Conservation (phyloP, 2,888 invertebrate genomes). For the Epiblema foenella region DNA sequence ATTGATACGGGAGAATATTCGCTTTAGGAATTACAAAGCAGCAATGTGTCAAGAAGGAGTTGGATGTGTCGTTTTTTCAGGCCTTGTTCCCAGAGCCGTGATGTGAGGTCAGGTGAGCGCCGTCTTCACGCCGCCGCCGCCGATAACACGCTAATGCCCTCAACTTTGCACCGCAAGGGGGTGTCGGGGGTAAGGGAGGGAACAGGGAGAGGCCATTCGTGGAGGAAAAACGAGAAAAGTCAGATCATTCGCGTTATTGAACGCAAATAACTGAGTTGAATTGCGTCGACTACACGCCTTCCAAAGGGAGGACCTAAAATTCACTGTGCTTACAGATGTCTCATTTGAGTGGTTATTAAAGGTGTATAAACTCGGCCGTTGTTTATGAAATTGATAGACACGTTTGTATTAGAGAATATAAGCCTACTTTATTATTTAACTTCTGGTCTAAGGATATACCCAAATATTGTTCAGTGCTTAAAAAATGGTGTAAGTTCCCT, state of each 20-base stretch:
- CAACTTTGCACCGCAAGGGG: conserved; percentile 83
- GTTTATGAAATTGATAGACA: too few species aligned
- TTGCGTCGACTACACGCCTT: conserved; percentile 53
- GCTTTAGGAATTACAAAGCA: conserved; percentile 38
- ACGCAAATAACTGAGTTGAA: conserved; percentile 80
- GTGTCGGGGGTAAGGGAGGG: conserved; percentile 52
- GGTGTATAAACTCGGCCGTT: too few species aligned
- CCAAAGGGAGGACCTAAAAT: conserved; percentile 10
- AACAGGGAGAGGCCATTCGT: conserved; percentile 60
- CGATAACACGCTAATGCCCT: conserved; percentile 85
- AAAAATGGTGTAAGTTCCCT: too few species aligned
- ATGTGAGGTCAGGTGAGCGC: conserved; percentile 78
- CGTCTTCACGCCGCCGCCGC: conserved; percentile 80
- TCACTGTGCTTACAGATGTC: too few species aligned
- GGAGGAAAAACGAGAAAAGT: conserved; percentile 82
- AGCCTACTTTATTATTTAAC: too few species aligned
- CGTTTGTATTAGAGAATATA: too few species aligned
- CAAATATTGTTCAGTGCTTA: too few species aligned
- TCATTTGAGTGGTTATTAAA: too few species aligned
- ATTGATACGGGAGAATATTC: conserved; percentile 37
- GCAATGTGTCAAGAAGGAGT: conserved; percentile 54
- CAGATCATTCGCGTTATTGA: conserved; percentile 82
- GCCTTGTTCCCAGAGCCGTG: conserved; percentile 56
- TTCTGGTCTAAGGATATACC: too few species aligned
- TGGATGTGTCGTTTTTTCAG: conserved; percentile 51